phyloP scores from a whole-genome alignment of 2,888 invertebrate genomes.

The Stenodema calcarata region DNA sequence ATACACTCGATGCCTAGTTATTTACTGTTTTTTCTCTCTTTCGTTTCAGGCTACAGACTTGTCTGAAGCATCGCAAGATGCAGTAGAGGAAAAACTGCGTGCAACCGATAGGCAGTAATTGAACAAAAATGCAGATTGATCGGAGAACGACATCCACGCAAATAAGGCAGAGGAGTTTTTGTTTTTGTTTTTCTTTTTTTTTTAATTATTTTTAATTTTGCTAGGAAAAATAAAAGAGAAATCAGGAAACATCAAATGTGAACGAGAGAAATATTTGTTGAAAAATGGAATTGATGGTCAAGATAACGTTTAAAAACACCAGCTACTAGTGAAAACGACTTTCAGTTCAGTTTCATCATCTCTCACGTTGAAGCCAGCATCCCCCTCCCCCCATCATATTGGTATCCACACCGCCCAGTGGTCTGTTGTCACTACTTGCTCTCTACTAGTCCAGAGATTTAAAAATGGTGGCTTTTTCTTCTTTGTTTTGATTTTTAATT shows the following conservation, averaged over 20 bases:
- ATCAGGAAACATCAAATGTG: slow-evolving; percentile 23
- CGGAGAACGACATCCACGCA: slow-evolving; percentile 46
- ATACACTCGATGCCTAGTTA: too few relatives aligned
- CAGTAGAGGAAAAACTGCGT: slow-evolving; percentile 92
- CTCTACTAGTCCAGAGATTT: slow-evolving; percentile 48
- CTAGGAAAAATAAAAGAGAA: slow-evolving; percentile 34
- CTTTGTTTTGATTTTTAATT: slow-evolving; percentile 34
- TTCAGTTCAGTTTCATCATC: neutral
- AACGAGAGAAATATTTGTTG: slow-evolving; percentile 8
- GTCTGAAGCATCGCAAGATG: slow-evolving; percentile 91
- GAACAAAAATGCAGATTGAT: slow-evolving; percentile 11
- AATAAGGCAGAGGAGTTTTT: slow-evolving; percentile 47
- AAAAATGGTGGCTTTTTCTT: neutral
- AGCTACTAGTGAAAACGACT: neutral
- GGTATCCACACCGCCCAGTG: neutral
- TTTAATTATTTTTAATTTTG: slow-evolving; percentile 12
- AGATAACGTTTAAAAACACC: slow-evolving; percentile 24
- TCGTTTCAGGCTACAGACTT: slow-evolving; percentile 85
- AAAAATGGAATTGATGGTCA: neutral
- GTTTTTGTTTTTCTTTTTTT: neutral
- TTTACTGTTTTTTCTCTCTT: slow-evolving; percentile 41
- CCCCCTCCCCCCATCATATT: slow-evolving; percentile 27
- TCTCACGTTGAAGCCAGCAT: neutral
- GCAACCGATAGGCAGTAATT: slow-evolving; percentile 88
- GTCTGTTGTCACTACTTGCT: slow-evolving; percentile 9